Conservation (phyloP, 2,888 invertebrate genomes). For the Pristionchus japonicus region DNA sequence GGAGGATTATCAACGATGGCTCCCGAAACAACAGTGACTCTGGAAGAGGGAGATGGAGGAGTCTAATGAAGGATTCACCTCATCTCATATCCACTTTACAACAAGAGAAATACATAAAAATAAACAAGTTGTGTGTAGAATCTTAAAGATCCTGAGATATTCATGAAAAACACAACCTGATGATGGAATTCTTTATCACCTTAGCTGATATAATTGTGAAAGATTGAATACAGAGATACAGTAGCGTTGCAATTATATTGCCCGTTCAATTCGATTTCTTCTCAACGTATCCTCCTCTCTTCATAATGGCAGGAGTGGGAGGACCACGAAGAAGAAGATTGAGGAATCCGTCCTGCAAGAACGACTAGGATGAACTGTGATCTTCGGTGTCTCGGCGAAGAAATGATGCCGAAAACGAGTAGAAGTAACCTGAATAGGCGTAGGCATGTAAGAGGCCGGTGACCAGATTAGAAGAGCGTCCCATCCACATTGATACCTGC, state of each 20-base stretch:
- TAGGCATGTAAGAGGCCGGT: conserved; percentile 23
- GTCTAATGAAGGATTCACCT: background rate
- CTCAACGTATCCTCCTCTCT: conserved; percentile 26
- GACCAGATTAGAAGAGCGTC: conserved; percentile 33
- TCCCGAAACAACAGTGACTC: background rate
- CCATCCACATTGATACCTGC: conserved; percentile 45
- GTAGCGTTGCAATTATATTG: background rate
- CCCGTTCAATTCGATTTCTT: background rate
- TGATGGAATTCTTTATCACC: too few species aligned
- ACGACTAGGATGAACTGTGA: too few species aligned
- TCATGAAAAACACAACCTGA: too few species aligned
- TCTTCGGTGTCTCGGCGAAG: too few species aligned
- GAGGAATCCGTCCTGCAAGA: background rate
- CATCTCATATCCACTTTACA: background rate
- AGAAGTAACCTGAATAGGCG: conserved; percentile 37
- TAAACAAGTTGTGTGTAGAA: background rate
- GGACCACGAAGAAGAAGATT: conserved; percentile 4
- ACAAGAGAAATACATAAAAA: background rate
- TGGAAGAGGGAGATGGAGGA: background rate
- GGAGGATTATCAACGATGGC: background rate
- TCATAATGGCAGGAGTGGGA: background rate
- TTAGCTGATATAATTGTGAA: too few species aligned
- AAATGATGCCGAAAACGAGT: too few species aligned
- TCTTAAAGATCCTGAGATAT: background rate
- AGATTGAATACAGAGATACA: too few species aligned